Percentiles rank a stretch among this genome's conserved stretches.
phyloP scores from a whole-genome alignment of 2,797 vertebrate species.

The Lepus oiostolus region DNA sequence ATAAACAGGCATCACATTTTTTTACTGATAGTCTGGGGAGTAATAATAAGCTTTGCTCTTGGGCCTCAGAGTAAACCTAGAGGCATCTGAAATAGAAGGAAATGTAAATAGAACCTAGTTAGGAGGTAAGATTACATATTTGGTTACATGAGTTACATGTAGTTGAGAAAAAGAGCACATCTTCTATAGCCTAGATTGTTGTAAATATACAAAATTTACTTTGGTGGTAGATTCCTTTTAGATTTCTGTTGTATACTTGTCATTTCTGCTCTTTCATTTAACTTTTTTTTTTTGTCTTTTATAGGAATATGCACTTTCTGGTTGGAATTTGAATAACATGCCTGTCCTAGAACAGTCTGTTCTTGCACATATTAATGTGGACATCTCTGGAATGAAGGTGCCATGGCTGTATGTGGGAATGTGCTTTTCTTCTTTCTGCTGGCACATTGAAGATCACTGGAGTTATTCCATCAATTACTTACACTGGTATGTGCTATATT shows the following conservation, averaged over 20 bases:
- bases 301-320: slow-evolving; percentile 97
- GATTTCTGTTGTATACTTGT: not conserved
- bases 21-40: not conserved
- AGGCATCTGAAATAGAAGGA: slow-evolving; percentile 21
- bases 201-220: not conserved
- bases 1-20: not conserved
- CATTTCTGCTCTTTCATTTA: slow-evolving; percentile 47
- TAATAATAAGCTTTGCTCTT: slow-evolving; percentile 18
- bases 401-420: slow-evolving; percentile 99
- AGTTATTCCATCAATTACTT: slow-evolving; percentile 96
- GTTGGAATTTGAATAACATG: slow-evolving; percentile 99
- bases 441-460: slow-evolving; percentile 98
- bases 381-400: slow-evolving; percentile 99
- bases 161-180: not conserved
- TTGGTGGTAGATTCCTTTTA: not conserved
- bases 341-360: slow-evolving; percentile 98
- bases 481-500: slow-evolving; percentile 88
- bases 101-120: slow-evolving; percentile 28
- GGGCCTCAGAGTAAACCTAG: slow-evolving; percentile 37
- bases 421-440: slow-evolving; percentile 99
- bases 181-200: not conserved
- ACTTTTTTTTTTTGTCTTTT: slow-evolving; percentile 45
- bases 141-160: not conserved
- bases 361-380: slow-evolving; percentile 97
- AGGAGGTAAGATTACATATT: slow-evolving; percentile 39